Percentiles rank a stretch among this genome's conserved stretches.
Conservation (phyloP, 2,113 vertebrate species). For the Rhynchopsitta pachyrhyncha region DNA sequence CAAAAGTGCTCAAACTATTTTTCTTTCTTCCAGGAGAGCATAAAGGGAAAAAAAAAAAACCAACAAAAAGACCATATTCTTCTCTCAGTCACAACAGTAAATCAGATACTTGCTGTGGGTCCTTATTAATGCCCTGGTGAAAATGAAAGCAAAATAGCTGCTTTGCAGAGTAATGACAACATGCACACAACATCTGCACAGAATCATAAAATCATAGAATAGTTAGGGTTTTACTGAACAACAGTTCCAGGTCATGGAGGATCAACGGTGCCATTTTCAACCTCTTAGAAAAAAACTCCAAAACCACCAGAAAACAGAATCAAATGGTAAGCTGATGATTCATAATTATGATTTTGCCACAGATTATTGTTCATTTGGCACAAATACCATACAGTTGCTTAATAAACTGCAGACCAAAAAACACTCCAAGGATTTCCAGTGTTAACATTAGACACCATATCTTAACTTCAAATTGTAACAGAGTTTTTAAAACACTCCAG, state of each 20-base stretch:
- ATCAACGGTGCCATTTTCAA: not conserved
- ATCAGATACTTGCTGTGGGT: not conserved
- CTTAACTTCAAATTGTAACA: not conserved
- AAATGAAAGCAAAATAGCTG: not conserved
- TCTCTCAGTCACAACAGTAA: not conserved
- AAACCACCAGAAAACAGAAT: not conserved
- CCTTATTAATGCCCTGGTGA: not conserved
- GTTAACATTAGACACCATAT: not conserved
- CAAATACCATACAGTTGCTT: not conserved
- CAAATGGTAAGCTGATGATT: not conserved
- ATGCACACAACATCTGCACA: accelerated
- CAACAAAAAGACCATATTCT: not conserved
- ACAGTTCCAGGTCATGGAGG: not conserved
- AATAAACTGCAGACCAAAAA: not conserved
- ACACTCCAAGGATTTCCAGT: not conserved
- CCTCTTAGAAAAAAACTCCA: not conserved
- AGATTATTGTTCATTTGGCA: not conserved
- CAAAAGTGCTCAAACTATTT: not conserved
- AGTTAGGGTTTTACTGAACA: not conserved
- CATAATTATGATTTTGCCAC: not conserved
- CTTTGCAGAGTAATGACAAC: not conserved
- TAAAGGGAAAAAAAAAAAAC: not conserved
- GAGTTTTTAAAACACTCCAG: not conserved
- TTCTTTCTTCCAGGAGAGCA: not conserved
- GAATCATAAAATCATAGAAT: not conserved